Base-by-base conservation (phyloP, 2,888 invertebrate genomes). In the Gymnocheta viridis region DNA sequence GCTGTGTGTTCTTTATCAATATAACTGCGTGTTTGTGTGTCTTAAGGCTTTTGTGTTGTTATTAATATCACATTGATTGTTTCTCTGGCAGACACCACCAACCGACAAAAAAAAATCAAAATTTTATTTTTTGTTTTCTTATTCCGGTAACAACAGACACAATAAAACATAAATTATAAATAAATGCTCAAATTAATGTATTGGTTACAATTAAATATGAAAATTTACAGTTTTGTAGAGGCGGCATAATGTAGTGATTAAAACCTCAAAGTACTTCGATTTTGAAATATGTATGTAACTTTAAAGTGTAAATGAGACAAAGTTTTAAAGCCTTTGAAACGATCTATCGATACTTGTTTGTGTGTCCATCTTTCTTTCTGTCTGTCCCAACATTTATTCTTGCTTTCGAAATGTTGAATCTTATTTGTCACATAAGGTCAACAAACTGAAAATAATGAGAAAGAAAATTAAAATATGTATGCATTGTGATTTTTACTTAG, bases 31-130 rank as follows among this genome's bases (percentile, higher is more conserved):
- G 44, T 66, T 78, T 82, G 76, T 81, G 74, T 85, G 74, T 77
- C 84, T 82, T 73, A 62, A 73, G 60, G 54, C 72, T 78, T 78
- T 78, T 38, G 54, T 73, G 72, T 44, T 49, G 54, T 32, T 70
- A 41, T 77, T 72, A 66, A 70, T 51, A 72, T 56, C 64, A 70
- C 14, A 64, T 64, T 49, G 49, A 58, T 60, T 66, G 44, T 54
- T 51, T 22, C 27, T 47, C n/a, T 56, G 38, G 9, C 38, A 60
- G 77, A 67, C 54, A 27, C 7, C 29, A 56, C 14, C 5, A 38
- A 47, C n/a, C 41, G 44, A 56, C 22, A 12, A 29, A 54, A 32
- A 44, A 51, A 12, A n/a, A n/a, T n/a, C 4, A 6, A 62, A 56
- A 1, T 5, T 29, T 6, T 17, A 19, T 9, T 4, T 29, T 14